phyloP scores from a whole-genome alignment of 2,888 invertebrate species.

The Hylaea fasciaria region DNA sequence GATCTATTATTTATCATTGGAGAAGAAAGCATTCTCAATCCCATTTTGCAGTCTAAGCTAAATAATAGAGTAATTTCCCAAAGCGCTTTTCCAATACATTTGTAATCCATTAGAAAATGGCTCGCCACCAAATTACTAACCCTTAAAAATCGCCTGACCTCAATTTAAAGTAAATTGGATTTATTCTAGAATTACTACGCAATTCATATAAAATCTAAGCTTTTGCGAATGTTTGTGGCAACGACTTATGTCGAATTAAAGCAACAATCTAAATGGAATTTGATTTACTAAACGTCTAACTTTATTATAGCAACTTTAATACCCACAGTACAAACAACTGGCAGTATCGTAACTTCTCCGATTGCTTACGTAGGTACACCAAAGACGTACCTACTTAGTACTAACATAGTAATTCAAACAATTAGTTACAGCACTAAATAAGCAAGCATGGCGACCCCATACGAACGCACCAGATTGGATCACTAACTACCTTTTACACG shows the following conservation, averaged over 20 bases:
- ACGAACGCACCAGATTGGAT: too few species aligned
- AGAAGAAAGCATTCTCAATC: neutral
- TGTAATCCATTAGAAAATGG: neutral
- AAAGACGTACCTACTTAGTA: too few species aligned
- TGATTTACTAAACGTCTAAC: neutral
- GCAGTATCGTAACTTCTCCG: too few species aligned
- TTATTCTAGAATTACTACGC: neutral
- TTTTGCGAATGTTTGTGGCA: constrained; percentile 7
- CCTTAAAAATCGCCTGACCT: constrained; percentile 11
- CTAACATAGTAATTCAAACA: too few species aligned
- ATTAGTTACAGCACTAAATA: too few species aligned
- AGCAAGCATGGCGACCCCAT: too few species aligned
- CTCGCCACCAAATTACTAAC: neutral
- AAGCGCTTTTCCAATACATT: neutral
- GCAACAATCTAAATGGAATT: neutral
- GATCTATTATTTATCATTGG: too few species aligned
- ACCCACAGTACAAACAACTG: neutral
- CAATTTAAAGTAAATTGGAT: constrained; percentile 10
- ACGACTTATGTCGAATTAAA: constrained; percentile 7
- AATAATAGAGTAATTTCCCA: neutral
- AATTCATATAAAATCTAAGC: neutral
- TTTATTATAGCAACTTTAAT: neutral
- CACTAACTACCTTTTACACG: too few species aligned
- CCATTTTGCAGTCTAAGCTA: neutral
- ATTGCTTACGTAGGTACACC: too few species aligned